These are phyloP conservation scores for Metopolophium dirhodum DNA, from an alignment of 1,140 invertebrate species.

Conservation along the genomic window DNA sequence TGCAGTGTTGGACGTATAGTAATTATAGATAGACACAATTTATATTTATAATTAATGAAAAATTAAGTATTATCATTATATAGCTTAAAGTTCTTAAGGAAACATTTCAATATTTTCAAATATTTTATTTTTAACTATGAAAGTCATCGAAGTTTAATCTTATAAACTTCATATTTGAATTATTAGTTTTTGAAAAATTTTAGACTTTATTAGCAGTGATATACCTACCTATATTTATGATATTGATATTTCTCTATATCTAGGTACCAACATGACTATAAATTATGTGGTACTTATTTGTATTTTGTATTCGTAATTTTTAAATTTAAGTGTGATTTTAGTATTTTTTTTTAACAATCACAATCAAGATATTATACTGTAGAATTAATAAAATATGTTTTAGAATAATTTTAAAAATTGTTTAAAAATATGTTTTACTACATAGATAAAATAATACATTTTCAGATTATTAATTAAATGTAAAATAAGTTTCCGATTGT, in stretches of 20 bases:
- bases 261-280: background rate
- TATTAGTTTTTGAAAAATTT: background rate
- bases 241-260: background rate
- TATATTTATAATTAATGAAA: background rate
- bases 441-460: too few species aligned
- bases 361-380: too few species aligned
- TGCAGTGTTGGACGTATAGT: background rate
- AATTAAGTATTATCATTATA: background rate
- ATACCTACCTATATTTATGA: background rate
- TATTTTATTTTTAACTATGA: background rate
- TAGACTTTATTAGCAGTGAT: background rate
- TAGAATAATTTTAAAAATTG: too few species aligned
- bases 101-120: background rate
- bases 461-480: background rate
- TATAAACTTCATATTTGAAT: background rate
- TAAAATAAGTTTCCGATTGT: background rate
- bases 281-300: too few species aligned
- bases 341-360: too few species aligned
- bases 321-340: too few species aligned
- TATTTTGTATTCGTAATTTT: too few species aligned
- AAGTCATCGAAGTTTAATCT: background rate
- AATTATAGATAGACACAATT: background rate
- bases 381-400: too few species aligned
- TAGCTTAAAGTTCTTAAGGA: background rate
- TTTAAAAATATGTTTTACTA: too few species aligned